Evolutionary conservation across 2,888 invertebrate species (phyloP), one percentile per base, ranked within the genome.

Genomic region (Parnassius mnemosyne): DNA sequence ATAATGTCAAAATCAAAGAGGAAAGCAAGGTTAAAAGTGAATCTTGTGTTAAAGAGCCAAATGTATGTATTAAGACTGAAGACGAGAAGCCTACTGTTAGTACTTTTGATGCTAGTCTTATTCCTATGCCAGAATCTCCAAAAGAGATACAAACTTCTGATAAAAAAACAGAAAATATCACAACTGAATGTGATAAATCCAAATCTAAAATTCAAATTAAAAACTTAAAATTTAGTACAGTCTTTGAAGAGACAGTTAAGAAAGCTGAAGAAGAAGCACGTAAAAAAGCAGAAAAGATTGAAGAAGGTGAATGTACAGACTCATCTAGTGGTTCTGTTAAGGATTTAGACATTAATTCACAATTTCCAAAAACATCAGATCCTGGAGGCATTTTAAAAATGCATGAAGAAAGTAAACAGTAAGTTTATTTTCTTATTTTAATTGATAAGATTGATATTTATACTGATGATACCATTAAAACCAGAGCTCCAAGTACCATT

Each of bases 161-260:
- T n/a, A 76, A 70, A 68, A 86, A 81, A 58, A 78, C 75, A 68
- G 61, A 67, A 64, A 84, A 85, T 20, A 34, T 67, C n/a, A 67
- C 66, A 57, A 43, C 71, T 2, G 91, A 92, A 20, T 76, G 66
- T 75, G 92, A 91, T 58, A 91, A 87, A 69, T 70, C 79, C 9
- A 92, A 92, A 71, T 81, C 87, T 53, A 95, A 94, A 85, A 95
- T 95, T 70, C 89, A 93, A 71, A 95, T 95, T 66, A 94, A 94
- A 77, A 94, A 94, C 78, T 83, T 95, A 12, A 95, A 95, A 73
- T 93, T 94, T 65, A 94, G 94, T 77, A 84, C 93, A 20, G 93
- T 95, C 20, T 94, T 93, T 82, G 94, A 93, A 71, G 94, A 93
- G 68, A 93, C 93, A 9, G 93, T 94, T 0, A 93, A 93, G 72